Conservation (phyloP, 2,888 invertebrate species). For the Baronia brevicornis region DNA sequence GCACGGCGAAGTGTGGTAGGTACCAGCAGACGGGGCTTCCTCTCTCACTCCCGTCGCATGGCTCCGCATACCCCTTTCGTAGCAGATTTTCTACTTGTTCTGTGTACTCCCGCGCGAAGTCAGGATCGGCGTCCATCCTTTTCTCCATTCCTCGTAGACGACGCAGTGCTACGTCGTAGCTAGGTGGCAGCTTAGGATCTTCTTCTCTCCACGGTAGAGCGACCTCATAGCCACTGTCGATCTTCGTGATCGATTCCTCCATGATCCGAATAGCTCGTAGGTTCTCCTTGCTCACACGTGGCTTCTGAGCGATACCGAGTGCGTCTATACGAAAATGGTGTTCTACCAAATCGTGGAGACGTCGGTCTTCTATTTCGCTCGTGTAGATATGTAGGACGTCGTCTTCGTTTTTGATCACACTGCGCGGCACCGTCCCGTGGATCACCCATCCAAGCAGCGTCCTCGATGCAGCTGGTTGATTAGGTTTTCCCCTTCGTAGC, state of each 20-base stretch:
- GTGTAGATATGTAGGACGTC: neutral
- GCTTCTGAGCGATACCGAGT: neutral
- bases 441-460: constrained; percentile 8
- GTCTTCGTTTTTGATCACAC: neutral
- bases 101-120: neutral
- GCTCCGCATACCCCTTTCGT: constrained; percentile 11
- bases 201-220: constrained; percentile 3
- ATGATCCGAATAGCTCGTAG: neutral
- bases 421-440: constrained; percentile 1
- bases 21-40: constrained; percentile 4
- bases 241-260: neutral
- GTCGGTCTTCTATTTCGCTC: neutral
- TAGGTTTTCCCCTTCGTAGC: neutral
- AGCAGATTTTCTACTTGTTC: constrained; percentile 9
- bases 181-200: neutral
- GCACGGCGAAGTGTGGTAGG: constrained; percentile 18
- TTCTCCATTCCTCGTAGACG: neutral
- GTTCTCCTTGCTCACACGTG: neutral
- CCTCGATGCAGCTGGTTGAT: neutral
- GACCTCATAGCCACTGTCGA: constrained; percentile 1
- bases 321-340: neutral
- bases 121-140: constrained; percentile 2
- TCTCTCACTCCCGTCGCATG: neutral
- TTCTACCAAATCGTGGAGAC: neutral
- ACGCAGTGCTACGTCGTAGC: constrained; percentile 1